A percentile compares a stretch with the other conserved stretches of the same genome.
Evolutionary conservation across 2,888 invertebrate species (phyloP).

Genomic region (Spialia ferax): DNA sequence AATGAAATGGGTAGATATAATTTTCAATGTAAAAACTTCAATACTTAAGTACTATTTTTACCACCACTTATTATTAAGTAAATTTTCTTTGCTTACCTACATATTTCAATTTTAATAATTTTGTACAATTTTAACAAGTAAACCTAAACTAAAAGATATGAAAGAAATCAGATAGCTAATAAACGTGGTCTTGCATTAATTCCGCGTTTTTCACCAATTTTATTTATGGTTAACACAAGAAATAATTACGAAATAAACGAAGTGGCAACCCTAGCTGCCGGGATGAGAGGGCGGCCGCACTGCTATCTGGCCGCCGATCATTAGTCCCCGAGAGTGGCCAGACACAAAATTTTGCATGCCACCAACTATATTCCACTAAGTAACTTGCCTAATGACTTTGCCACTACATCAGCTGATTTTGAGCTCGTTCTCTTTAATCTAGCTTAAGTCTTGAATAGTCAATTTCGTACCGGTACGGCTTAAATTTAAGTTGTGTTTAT

Average conservation of each 20-base stretch:
- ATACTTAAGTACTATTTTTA: too few relatives aligned
- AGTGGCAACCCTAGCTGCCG: slow-evolving; percentile 63
- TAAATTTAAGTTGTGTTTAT: slow-evolving; percentile 10
- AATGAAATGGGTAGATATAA: too few relatives aligned
- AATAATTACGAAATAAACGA: background rate
- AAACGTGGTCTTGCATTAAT: too few relatives aligned
- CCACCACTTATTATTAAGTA: too few relatives aligned
- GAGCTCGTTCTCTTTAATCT: slow-evolving; percentile 38
- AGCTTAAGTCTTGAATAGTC: slow-evolving; percentile 32
- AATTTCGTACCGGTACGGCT: slow-evolving; percentile 28
- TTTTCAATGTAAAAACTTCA: too few relatives aligned
- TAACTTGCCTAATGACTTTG: slow-evolving; percentile 54
- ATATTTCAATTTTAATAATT: too few relatives aligned
- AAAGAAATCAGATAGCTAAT: too few relatives aligned
- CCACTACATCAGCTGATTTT: slow-evolving; percentile 49
- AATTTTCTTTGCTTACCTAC: too few relatives aligned
- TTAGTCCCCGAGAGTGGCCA: slow-evolving; percentile 71
- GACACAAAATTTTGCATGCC: slow-evolving; percentile 79
- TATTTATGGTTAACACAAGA: background rate
- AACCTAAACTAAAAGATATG: too few relatives aligned
- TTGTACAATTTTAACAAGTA: too few relatives aligned
- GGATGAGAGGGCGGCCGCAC: slow-evolving; percentile 59
- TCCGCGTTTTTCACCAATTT: background rate
- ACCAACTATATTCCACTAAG: slow-evolving; percentile 65
- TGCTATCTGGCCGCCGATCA: slow-evolving; percentile 72